These are phyloP conservation scores for Lepus americanus DNA, from an alignment of 2,113 vertebrate species.

Conservation along the genomic window DNA sequence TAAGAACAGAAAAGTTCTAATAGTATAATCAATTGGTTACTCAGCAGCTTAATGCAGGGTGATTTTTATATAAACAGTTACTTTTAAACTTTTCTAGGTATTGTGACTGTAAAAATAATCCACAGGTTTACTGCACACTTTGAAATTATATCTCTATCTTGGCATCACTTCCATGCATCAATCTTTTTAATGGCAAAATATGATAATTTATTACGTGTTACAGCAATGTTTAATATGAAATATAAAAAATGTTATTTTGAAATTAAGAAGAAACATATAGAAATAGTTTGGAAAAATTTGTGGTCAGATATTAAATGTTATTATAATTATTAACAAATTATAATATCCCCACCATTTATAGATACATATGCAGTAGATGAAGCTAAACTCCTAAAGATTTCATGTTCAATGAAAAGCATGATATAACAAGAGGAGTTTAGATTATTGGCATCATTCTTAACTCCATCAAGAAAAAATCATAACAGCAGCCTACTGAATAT, in stretches of 20 bases:
- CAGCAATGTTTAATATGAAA: background rate
- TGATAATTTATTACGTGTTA: background rate
- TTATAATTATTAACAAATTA: background rate
- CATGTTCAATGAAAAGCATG: background rate
- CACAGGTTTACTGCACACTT: background rate
- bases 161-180: constrained; percentile 78
- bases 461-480: background rate
- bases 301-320: background rate
- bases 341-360: background rate
- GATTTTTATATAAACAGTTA: constrained; percentile 9
- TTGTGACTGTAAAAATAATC: background rate
- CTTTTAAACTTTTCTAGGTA: background rate
- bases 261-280: background rate
- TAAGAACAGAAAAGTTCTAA: background rate
- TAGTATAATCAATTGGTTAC: background rate
- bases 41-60: background rate
- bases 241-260: background rate
- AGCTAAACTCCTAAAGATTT: background rate
- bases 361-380: background rate
- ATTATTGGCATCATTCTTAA: background rate
- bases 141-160: constrained; percentile 52
- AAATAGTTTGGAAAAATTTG: background rate
- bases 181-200: constrained; percentile 62
- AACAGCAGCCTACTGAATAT: background rate
- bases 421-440: background rate